Evolutionary conservation across 2,888 invertebrate genomes (phyloP).

Genomic region (Torymus aiolomorphi): DNA sequence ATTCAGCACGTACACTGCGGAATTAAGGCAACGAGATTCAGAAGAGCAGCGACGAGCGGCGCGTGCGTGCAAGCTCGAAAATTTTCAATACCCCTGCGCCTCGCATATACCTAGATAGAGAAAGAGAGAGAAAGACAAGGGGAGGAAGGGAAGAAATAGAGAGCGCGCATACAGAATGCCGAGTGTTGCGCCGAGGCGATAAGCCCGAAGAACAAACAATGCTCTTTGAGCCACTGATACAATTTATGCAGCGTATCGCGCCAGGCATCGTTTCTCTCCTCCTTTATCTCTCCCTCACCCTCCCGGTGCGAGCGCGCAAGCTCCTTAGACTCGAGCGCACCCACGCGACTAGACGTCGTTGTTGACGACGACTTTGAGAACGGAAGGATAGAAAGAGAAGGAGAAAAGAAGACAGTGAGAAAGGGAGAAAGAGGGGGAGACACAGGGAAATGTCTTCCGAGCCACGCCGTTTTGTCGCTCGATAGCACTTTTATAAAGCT

Average conservation of each 20-base stretch:
- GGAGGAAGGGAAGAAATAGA: not conserved
- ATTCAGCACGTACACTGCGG: too few species aligned
- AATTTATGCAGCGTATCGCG: constrained; percentile 52
- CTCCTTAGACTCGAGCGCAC: constrained; percentile 2
- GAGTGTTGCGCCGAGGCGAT: constrained; percentile 56
- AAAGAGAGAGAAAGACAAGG: not conserved
- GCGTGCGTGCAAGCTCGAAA: constrained; percentile 5
- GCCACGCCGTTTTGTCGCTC: constrained; percentile 42
- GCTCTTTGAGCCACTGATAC: constrained; percentile 62
- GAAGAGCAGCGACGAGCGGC: too few species aligned
- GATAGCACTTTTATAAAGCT: constrained; percentile 50
- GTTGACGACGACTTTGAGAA: constrained; percentile 17
- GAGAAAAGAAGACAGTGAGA: not conserved
- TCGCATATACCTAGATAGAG: not conserved
- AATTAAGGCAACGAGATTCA: too few species aligned
- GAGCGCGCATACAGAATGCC: constrained; percentile 6
- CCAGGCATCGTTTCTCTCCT: constrained; percentile 46
- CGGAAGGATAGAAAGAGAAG: not conserved
- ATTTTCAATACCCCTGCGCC: not conserved
- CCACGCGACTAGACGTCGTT: not conserved
- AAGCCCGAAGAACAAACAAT: constrained; percentile 62
- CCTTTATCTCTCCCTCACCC: constrained; percentile 4
- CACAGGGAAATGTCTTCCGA: constrained; percentile 8
- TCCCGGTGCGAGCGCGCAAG: not conserved
- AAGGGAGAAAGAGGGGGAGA: not conserved